Base-by-base conservation (phyloP, 1,140 invertebrate genomes). In the Panulirus ornatus region DNA sequence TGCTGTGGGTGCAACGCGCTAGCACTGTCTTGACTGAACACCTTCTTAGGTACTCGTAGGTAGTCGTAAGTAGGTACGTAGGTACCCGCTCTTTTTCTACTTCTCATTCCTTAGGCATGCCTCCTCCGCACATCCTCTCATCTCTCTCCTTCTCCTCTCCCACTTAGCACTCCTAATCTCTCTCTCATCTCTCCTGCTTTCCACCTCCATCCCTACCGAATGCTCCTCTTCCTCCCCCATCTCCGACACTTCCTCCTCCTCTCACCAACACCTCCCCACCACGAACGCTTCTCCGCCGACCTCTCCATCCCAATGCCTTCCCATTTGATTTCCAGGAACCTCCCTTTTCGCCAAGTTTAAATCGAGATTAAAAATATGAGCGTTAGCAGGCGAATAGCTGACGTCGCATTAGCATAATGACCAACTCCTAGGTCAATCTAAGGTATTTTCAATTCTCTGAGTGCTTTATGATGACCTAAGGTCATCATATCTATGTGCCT, bases 321-420 rank as follows among this genome's bases (percentile, higher is more conserved):
- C 44, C 42, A 30, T 36, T 36, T 58, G 47, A 81, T 58, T 36
- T 81, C 58, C 78, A 58, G 78, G 78, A 58, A 58, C 78, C 78
- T 44, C 34, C 78, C 78, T 14, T 40, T 81, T 81, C 58, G 78
- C 78, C 30, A 34, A 81, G 78, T 51, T 81, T 81, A 81, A 81
- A 54, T 81, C 58, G 47, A 81, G 78, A 81, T 81, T 36, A 58
- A 58, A 81, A 81, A 81, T 81, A 51, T 36, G 78, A 58, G 30
- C 47, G 54, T 54, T 58, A 38, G 78, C 42, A 47, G 78, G 44
- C 58, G n/a, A 58, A 81, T 51, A 47, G 38, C n/a, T 38, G 78
- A 58, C 78, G 58, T 51, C 34, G 27, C 51, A 81, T 81, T 81
- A 36, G 51, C 78, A 81, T 81, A 81, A 81, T 81, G 78, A 58